Conservation (phyloP, 1,140 invertebrate genomes). For the Halesus radiatus region DNA sequence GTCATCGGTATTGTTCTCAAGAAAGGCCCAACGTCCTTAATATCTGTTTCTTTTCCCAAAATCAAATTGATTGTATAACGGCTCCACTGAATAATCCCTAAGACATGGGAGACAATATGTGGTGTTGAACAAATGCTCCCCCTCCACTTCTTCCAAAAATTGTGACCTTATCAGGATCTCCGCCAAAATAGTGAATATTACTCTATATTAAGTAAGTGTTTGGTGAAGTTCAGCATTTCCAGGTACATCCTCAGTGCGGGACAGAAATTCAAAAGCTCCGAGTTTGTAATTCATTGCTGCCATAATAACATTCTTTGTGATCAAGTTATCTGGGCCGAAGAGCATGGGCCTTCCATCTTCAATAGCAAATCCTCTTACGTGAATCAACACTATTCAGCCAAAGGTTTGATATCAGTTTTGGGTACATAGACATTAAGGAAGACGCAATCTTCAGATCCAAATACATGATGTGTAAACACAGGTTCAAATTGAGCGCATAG, state of each 20-base stretch:
- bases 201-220: slow-evolving; percentile 72
- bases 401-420: slow-evolving; percentile 45
- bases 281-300: slow-evolving; percentile 76
- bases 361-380: slow-evolving; percentile 76
- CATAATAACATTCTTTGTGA: slow-evolving; percentile 71
- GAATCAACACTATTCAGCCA: slow-evolving; percentile 77
- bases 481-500: slow-evolving; percentile 53
- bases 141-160: slow-evolving; percentile 79
- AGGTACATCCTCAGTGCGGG: slow-evolving; percentile 74
- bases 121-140: slow-evolving; percentile 62
- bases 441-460: slow-evolving; percentile 61
- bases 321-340: slow-evolving; percentile 70
- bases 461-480: slow-evolving; percentile 44
- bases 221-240: slow-evolving; percentile 83
- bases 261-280: slow-evolving; percentile 77
- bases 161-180: slow-evolving; percentile 75
- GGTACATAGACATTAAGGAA: slow-evolving; percentile 62
- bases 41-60: slow-evolving; percentile 66
- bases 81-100: slow-evolving; percentile 58
- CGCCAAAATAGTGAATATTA: slow-evolving; percentile 80
- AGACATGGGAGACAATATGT: slow-evolving; percentile 56
- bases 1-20: slow-evolving; percentile 47
- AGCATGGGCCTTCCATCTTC: slow-evolving; percentile 65
- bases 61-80: slow-evolving; percentile 70
- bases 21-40: slow-evolving; percentile 61